Conservation (phyloP, 2,113 vertebrate genomes). For the Sarotherodon lohbergeri region DNA sequence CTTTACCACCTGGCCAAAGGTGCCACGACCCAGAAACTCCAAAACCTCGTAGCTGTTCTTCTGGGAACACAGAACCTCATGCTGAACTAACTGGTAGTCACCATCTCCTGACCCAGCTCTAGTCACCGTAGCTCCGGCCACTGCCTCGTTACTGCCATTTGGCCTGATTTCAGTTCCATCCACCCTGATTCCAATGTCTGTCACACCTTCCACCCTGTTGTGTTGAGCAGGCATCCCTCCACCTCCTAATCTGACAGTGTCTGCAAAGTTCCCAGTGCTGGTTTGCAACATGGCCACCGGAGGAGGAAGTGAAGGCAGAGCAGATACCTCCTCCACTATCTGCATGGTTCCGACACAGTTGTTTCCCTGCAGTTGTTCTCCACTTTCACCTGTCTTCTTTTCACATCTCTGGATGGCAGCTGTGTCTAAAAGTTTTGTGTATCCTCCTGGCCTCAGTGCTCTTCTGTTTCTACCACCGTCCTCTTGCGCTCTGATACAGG, state of each 20-base stretch:
- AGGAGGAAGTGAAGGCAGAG: conserved; percentile 72
- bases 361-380: conserved; percentile 71
- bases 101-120: conserved; percentile 73
- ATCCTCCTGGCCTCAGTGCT: conserved; percentile 36
- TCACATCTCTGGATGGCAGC: conserved; percentile 81
- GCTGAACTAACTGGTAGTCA: conserved; percentile 94
- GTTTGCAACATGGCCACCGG: conserved; percentile 87
- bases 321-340: conserved; percentile 89
- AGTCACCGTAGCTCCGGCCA: conserved; percentile 49
- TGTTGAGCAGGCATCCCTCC: conserved; percentile 69
- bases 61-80: conserved; percentile 89
- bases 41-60: conserved; percentile 96
- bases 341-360: conserved; percentile 82
- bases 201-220: conserved; percentile 52
- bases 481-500: conserved; percentile 24
- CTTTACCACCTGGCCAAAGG: conserved; percentile 97
- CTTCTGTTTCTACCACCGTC: neutral
- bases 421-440: conserved; percentile 63
- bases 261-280: conserved; percentile 79
- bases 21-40: conserved; percentile 94
- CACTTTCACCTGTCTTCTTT: conserved; percentile 80
- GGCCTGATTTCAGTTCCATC: conserved; percentile 11
- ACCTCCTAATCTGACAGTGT: conserved; percentile 53
- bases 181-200: neutral
- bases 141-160: conserved; percentile 49